Percentiles rank a stretch among this genome's conserved stretches.
Evolutionary conservation across 2,113 vertebrate species (phyloP).

Genomic region (Mesocricetus auratus): DNA sequence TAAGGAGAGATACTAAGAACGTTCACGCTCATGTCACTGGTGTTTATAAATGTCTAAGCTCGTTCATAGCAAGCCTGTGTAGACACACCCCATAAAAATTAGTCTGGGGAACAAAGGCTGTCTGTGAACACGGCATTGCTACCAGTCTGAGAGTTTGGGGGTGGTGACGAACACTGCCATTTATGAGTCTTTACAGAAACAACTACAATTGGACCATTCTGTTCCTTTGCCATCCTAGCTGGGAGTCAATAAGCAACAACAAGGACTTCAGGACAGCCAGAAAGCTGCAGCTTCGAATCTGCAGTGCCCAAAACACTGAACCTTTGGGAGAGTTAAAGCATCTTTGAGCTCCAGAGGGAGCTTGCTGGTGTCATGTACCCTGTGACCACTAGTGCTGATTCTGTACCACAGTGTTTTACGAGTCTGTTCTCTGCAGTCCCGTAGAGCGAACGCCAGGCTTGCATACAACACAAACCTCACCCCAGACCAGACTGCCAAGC

Average conservation of each 20-base stretch:
- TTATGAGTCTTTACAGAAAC: constrained; percentile 6
- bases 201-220: background rate
- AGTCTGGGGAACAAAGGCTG: constrained; percentile 31
- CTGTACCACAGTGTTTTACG: background rate
- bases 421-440: background rate
- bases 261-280: background rate
- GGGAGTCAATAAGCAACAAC: background rate
- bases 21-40: background rate
- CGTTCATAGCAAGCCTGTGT: background rate
- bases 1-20: background rate
- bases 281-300: background rate
- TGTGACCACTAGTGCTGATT: background rate
- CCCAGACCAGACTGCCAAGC: background rate
- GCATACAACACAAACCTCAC: background rate
- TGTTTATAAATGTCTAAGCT: constrained; percentile 24
- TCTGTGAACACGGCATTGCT: background rate
- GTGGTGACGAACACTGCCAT: background rate
- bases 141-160: background rate
- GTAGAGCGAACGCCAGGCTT: background rate
- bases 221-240: background rate
- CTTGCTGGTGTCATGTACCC: background rate
- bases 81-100: background rate
- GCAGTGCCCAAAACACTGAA: background rate
- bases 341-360: background rate
- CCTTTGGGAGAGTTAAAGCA: background rate